Percentiles rank a stretch among this genome's conserved stretches.
These are phyloP conservation scores for Cisticola juncidis DNA, from an alignment of 2,113 vertebrate genomes.

Conservation along the genomic window DNA sequence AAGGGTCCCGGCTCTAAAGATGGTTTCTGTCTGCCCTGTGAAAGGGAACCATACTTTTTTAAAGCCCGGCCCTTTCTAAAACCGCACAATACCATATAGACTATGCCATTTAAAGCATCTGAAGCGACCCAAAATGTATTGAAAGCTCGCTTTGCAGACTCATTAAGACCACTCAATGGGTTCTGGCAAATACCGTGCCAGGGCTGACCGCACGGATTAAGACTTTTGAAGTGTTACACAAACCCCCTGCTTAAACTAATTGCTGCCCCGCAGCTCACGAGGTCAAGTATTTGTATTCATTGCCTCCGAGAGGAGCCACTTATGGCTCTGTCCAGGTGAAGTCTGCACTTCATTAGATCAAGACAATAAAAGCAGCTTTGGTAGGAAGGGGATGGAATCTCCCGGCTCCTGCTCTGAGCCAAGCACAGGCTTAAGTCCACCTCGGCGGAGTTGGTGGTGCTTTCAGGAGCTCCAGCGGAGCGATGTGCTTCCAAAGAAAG, in stretches of 20 bases:
- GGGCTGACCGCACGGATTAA: slow-evolving; percentile 73
- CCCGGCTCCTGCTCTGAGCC: neutral
- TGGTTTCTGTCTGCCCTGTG: slow-evolving; percentile 75
- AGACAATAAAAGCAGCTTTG: slow-evolving; percentile 61
- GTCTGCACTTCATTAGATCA: slow-evolving; percentile 63
- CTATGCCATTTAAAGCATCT: slow-evolving; percentile 71
- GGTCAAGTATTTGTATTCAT: slow-evolving; percentile 84
- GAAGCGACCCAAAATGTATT: slow-evolving; percentile 71
- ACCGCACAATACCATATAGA: slow-evolving; percentile 75
- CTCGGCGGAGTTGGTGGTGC: neutral
- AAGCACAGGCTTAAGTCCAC: neutral
- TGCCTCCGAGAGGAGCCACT: slow-evolving; percentile 66
- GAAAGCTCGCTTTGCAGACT: slow-evolving; percentile 70
- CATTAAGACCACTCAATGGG: slow-evolving; percentile 71
- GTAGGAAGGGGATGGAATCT: neutral
- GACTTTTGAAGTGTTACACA: slow-evolving; percentile 79
- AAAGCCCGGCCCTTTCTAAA: slow-evolving; percentile 67
- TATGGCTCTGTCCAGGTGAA: slow-evolving; percentile 71
- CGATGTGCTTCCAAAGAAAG: neutral
- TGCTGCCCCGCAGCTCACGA: slow-evolving; percentile 73
- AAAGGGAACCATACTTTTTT: slow-evolving; percentile 65
- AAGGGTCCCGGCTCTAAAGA: slow-evolving; percentile 69
- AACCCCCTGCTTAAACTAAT: slow-evolving; percentile 78
- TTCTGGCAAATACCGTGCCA: slow-evolving; percentile 65
- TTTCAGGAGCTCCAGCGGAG: neutral